Evolutionary conservation across 2,113 vertebrate genomes (phyloP).

Genomic region (Oceanodroma tethys): DNA sequence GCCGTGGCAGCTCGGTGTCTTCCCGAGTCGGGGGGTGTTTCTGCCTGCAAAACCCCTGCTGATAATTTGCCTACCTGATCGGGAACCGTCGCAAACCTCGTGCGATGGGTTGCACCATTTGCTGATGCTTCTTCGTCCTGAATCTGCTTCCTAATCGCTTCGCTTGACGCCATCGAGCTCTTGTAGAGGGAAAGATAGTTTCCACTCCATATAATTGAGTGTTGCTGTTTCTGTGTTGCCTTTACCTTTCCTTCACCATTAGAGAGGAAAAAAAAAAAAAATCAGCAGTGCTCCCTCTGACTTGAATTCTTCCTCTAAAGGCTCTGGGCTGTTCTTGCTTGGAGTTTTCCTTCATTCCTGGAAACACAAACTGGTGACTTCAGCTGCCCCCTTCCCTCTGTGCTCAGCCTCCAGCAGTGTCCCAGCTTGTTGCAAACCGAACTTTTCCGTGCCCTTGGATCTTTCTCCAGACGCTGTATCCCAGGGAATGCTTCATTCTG

Average conservation of each 20-base stretch:
- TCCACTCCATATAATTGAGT: neutral
- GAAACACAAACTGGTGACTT: neutral
- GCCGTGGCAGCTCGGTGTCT: neutral
- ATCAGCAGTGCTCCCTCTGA: neutral
- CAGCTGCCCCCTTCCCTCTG: neutral
- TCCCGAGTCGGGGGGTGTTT: neutral
- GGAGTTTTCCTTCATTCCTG: neutral
- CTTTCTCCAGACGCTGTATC: neutral
- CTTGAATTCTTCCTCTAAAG: neutral
- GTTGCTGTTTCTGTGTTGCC: neutral
- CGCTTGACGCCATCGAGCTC: neutral
- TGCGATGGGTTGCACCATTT: neutral
- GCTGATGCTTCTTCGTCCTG: neutral
- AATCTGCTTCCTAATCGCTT: neutral
- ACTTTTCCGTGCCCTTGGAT: neutral
- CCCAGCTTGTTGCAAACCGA: neutral
- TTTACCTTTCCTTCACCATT: neutral
- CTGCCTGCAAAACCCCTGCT: neutral
- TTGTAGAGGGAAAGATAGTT: neutral
- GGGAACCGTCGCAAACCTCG: fast-evolving
- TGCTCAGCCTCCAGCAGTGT: neutral
- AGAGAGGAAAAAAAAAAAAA: neutral
- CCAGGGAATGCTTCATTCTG: neutral
- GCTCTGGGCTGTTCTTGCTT: neutral
- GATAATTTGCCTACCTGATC: neutral